phyloP scores from a whole-genome alignment of 2,888 invertebrate species.

The Acholoe squamosa region DNA sequence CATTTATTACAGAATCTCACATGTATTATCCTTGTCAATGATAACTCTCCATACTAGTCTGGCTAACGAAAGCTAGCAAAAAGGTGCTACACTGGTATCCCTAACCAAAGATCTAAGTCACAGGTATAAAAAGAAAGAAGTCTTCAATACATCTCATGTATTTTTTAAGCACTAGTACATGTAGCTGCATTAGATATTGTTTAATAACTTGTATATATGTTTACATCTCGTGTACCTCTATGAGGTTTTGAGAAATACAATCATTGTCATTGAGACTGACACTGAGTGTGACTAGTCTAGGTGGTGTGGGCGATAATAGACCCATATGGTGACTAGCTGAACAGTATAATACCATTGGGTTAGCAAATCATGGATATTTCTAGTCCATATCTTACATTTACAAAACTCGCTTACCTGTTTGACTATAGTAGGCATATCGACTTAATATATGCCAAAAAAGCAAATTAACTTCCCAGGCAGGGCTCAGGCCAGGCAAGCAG shows the following conservation, averaged over 20 bases:
- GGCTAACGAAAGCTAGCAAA: too few relatives aligned
- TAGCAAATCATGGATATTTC: not conserved
- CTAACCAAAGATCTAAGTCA: too few relatives aligned
- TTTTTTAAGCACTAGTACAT: not conserved
- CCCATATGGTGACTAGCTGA: not conserved
- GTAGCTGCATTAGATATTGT: not conserved
- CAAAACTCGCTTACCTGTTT: conserved; percentile 1
- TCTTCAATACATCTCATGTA: too few relatives aligned
- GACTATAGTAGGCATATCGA: conserved; percentile 21
- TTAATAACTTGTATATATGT: too few relatives aligned
- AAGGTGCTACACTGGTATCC: too few relatives aligned
- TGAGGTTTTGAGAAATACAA: too few relatives aligned
- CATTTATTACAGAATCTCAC: too few relatives aligned
- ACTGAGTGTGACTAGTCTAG: not conserved
- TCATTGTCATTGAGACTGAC: not conserved
- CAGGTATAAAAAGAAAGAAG: too few relatives aligned
- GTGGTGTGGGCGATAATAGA: conserved; percentile 39
- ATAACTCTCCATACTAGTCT: too few relatives aligned
- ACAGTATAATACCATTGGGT: not conserved
- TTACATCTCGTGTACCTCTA: too few relatives aligned
- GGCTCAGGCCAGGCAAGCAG: not conserved
- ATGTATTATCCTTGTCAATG: too few relatives aligned
- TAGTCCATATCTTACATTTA: not conserved
- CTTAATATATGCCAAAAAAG: not conserved
- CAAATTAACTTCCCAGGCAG: not conserved